Base-by-base conservation (phyloP, 2,888 invertebrate species). In the Pandemis heparana region DNA sequence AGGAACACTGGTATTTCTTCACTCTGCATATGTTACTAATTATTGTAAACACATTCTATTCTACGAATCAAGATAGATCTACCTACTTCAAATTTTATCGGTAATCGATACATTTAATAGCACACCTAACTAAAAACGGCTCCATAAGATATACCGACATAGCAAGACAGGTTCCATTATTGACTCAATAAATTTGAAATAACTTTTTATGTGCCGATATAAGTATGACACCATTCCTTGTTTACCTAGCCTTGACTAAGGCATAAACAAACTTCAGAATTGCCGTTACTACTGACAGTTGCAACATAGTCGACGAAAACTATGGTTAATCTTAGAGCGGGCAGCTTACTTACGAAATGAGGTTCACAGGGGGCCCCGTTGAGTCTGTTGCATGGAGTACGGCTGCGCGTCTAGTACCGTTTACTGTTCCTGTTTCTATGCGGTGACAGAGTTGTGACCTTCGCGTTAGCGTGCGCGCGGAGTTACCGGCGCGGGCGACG, bases 401-500 rank as follows among this genome's bases (percentile, higher is more conserved):
- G 56, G 51, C 56, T 18, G 56, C 12, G 23, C 56, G 56, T 56
- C 12, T 23, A 23, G 16, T 23, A 56, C 56, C 56, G 43, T 63
- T 63, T 63, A 18, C 56, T 14, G 16, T 32, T 46, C 38, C 18
- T 64, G 65, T 65, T 65, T 65, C 48, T 65, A 65, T 65, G 65
- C 56, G 41, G 56, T 67, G 56, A 56, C 53, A 62, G 9, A 23
- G 10, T 51, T 32, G 72, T 53, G 53, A 62, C 39, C 32, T 64
- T 63, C 56, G 63, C 41, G 70, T 7, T 8, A 9, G 38, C 39
- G 23, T 2, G 53, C 65, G 48, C 9, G 32, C 41, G 76, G 74
- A 77, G 77, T 74, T 78, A 86, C 88, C 80, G 80, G 85, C 87
- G 87, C 87, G 87, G 87, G 86, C 92, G 90, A 75, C 88, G 87